Evolutionary conservation across 2,888 invertebrate genomes (phyloP), one percentile per base, ranked within the genome.

Genomic region (Athetis lepigone): DNA sequence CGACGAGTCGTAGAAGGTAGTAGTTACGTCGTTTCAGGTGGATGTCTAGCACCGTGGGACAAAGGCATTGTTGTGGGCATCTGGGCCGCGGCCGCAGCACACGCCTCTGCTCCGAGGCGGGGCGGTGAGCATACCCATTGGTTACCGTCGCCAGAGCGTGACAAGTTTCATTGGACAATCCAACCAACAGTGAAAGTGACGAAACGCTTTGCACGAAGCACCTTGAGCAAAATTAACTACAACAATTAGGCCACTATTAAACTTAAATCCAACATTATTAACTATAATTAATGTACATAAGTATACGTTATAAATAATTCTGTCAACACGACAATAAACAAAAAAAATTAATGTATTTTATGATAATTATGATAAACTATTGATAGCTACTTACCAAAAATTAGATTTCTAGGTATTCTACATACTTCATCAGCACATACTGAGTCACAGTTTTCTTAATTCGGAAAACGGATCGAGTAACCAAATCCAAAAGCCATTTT

Each of bases 121-220:
- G 92, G 94, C 92, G 77, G 89, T 87, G 79, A 87, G 80, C 85
- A 82, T 84, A 88, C 89, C 90, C 88, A 94, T 94, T 94, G 94
- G 94, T 90, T 92, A 88, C 90, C 85, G 90, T 79, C 80, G 71
- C 66, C 91, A 88, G 89, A 93, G 85, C 94, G 92, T 94, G 93
- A 93, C 94, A 90, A 90, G 86, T 90, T 86, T 89, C 90, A 95
- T 94, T 94, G 94, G 94, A 92, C 92, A 92, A 89, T 85, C 83
- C 87, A 80, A 87, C 88, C 83, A 87, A 84, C 87, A 90, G 92
- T 91, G 93, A 94, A 93, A 92, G 93, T 93, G 91, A 92, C 89
- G 87, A 90, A 89, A 88, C 80, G 80, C 79, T 88, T 85, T 90
- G 86, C 83, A 86, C 83, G 84, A 79, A 85, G 81, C 91, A 90